Evolutionary conservation across 2,113 vertebrate species (phyloP).

Genomic region (Chlamydotis undulata): DNA sequence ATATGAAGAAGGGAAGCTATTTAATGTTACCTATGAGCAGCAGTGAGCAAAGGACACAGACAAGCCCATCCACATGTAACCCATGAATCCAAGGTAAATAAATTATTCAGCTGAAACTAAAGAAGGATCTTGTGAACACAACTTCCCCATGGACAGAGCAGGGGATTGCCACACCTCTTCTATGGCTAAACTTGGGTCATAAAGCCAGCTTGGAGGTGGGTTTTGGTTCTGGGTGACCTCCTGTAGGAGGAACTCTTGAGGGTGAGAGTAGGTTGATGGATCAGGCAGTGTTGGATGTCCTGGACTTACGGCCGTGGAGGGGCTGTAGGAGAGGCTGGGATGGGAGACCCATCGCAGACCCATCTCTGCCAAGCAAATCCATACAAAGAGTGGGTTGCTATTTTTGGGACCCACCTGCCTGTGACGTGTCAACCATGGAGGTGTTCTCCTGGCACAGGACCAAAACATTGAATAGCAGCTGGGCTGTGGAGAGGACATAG

Average conservation of each 20-base stretch:
- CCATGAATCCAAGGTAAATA: neutral
- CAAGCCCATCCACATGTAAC: neutral
- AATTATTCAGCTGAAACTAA: neutral
- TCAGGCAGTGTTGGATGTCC: neutral
- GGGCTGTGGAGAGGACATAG: neutral
- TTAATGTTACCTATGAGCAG: neutral
- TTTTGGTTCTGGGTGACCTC: neutral
- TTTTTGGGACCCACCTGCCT: neutral
- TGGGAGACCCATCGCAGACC: neutral
- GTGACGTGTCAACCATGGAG: rapidly evolving
- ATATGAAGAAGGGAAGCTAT: neutral
- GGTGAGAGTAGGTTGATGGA: neutral
- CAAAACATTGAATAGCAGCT: neutral
- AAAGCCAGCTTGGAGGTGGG: neutral
- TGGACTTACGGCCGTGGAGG: neutral
- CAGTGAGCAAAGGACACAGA: neutral
- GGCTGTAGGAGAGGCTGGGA: neutral
- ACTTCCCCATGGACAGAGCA: neutral
- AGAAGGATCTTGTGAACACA: neutral
- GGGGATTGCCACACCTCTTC: neutral
- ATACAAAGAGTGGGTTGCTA: neutral
- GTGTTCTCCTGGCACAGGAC: neutral
- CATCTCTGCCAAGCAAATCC: neutral
- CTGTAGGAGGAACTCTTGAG: neutral
- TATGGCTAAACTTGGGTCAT: neutral